Evolutionary conservation across 2,888 invertebrate genomes (phyloP), one percentile per base, ranked within the genome.

Genomic region (Drosophila neotestacea): DNA sequence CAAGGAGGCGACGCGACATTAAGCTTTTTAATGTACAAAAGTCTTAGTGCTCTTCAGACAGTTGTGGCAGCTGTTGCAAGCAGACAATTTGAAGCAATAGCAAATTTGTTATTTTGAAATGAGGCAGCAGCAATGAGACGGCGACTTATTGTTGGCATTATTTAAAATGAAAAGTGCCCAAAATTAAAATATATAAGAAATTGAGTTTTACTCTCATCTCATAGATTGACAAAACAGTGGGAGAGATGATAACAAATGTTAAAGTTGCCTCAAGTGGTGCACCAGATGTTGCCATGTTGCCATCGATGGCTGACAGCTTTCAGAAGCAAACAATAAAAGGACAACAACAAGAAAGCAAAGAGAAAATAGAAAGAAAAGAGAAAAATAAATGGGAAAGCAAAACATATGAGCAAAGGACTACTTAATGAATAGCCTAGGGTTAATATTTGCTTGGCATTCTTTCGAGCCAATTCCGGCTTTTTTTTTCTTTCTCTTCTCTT

Each of bases 361-460:
- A 39, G 22, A 44, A 22, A 59, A 50, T 50, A 48, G 59, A 59
- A 47, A 7, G 11, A 27, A 34, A 46, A 47, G n/a, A 38, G 16
- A n/a, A 48, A 41, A 32, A 54, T 39, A 42, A 55, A 54, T 60
- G 68, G 74, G 59, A 70, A 67, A 78, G 70, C 62, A 77, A 73
- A 83, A 85, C 85, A 85, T 83, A 80, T 87, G 85, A 81, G 83
- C 73, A 85, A 83, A 83, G 68, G 85, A 83, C 87, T 81, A 83
- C 80, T 81, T 86, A 86, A 87, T 87, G 85, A 86, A 86, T 86
- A 74, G 87, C 87, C 85, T 62, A 71, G 73, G 83, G 85, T 75
- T 83, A 85, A 81, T 85, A 87, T 87, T 85, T 87, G 81, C 63
- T 65, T 78, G 77, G 56, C 77, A 71, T 73, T 75, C 67, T 54